These are phyloP conservation scores for Clarias laeviceps DNA, from an alignment of 2,797 vertebrate genomes.

Conservation along the genomic window DNA sequence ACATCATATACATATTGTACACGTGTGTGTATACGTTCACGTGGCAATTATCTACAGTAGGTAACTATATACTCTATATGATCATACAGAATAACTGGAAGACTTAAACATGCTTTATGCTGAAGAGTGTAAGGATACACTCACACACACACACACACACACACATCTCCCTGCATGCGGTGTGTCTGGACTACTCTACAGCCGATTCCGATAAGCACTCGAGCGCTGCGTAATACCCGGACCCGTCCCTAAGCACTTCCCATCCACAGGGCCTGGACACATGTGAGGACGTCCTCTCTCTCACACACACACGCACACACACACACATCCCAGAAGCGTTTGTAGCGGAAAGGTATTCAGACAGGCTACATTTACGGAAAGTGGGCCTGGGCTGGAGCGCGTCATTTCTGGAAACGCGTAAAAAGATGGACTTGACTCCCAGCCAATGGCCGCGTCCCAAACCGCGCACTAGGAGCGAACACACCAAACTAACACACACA, in stretches of 20 bases:
- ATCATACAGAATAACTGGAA: no score
- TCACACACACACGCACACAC: slow-evolving; percentile 60
- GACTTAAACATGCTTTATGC: not conserved
- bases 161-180: not conserved
- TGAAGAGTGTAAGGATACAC: not conserved
- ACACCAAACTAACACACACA: not conserved
- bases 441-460: slow-evolving; percentile 11
- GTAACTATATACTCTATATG: no score
- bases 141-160: no score
- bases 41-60: no score
- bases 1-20: not conserved
- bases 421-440: slow-evolving; percentile 16
- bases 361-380: slow-evolving; percentile 62
- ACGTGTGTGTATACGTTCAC: no score
- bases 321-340: slow-evolving; percentile 56
- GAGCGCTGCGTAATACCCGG: slow-evolving; percentile 1
- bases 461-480: not conserved
- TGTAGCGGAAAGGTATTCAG: slow-evolving; percentile 67
- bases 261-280: slow-evolving; percentile 40
- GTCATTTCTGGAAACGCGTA: slow-evolving; percentile 50
- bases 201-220: slow-evolving; percentile 11
- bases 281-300: slow-evolving; percentile 57
- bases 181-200: no score
- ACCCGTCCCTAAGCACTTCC: slow-evolving; percentile 56
- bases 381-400: slow-evolving; percentile 55